Evolutionary conservation across 2,113 vertebrate genomes (phyloP), one percentile per base, ranked within the genome.

Genomic region (Okapia johnstoni): DNA sequence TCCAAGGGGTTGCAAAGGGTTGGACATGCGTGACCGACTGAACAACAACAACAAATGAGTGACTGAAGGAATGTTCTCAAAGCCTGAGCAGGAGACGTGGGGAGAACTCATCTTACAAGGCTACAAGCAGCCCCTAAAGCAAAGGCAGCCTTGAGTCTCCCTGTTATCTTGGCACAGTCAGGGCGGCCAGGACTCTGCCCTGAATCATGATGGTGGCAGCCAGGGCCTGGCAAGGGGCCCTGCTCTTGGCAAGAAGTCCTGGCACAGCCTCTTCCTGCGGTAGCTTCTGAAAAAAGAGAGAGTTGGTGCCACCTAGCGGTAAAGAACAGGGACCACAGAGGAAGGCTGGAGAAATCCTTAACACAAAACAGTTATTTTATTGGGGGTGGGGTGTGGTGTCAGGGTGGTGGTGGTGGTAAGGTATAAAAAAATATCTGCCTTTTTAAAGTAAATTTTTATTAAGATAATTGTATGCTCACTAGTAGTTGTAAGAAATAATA

Each of bases 231-330:
- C 30, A 79, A 21, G 28, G 13, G 12, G 17, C 11, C 3, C 60
- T 50, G 21, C 9, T n/a, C 58, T 26, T 50, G 9, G 60, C 36
- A 50, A 12, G 26, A 23, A 25, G 15, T 15, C 2, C 16, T 23
- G 17, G 14, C 25, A 52, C 46, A 14, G n/a, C 25, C 58, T 73
- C 40, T 28, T 33, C 43, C 12, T 12, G 5, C 7, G 19, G 28
- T 6, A 43, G 30, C 28, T n/a, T 40, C 48, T 58, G n/a, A 52
- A 46, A 85, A 87, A 77, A 63, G 52, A 60, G 57, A 57, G 70
- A 76, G 54, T 12, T 85, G 70, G 60, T n/a, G 94, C 88, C 96
- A 63, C 80, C 97, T 96, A 30, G 90, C 25, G 93, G 95, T 8
- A 4, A 40, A 48, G 15, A 57, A 25, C 26, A n/a, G 36, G 14